phyloP scores from a whole-genome alignment of 2,888 invertebrate species.

The Drosophila affinis region DNA sequence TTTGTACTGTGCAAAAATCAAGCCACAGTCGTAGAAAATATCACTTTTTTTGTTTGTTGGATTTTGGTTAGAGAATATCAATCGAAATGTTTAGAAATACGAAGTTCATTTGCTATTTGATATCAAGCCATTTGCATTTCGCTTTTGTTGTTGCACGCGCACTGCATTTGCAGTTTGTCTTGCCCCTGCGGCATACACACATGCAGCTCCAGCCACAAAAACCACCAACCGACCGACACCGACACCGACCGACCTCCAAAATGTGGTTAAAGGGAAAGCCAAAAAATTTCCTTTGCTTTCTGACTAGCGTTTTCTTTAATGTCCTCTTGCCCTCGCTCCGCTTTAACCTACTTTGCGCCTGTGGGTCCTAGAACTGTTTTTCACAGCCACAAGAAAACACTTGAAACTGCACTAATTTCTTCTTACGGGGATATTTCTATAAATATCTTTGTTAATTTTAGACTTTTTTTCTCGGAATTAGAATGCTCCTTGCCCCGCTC shows the following conservation, averaged over 20 bases:
- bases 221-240: conserved; percentile 27
- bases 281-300: conserved; percentile 5
- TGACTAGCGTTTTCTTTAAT: conserved; percentile 61
- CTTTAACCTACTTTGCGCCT: not conserved
- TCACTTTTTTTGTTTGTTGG: conserved; percentile 58
- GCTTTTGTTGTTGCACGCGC: conserved; percentile 52
- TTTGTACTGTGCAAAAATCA: conserved; percentile 66
- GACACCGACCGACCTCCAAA: conserved; percentile 26
- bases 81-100: conserved; percentile 53
- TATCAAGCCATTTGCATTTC: conserved; percentile 72
- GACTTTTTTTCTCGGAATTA: conserved; percentile 3
- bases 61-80: conserved; percentile 42
- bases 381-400: not conserved
- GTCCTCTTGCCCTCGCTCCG: conserved; percentile 42
- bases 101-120: conserved; percentile 48
- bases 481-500: not conserved
- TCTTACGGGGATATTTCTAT: not conserved
- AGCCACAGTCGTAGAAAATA: conserved; percentile 71
- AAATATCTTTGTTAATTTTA: conserved; percentile 11
- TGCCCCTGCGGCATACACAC: conserved; percentile 63
- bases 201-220: conserved; percentile 53
- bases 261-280: conserved; percentile 6
- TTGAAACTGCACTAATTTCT: not conserved
- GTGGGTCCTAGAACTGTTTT: not conserved
- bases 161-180: conserved; percentile 76